Evolutionary conservation across 2,888 invertebrate genomes (phyloP).

Genomic region (Ophioninae sp.): DNA sequence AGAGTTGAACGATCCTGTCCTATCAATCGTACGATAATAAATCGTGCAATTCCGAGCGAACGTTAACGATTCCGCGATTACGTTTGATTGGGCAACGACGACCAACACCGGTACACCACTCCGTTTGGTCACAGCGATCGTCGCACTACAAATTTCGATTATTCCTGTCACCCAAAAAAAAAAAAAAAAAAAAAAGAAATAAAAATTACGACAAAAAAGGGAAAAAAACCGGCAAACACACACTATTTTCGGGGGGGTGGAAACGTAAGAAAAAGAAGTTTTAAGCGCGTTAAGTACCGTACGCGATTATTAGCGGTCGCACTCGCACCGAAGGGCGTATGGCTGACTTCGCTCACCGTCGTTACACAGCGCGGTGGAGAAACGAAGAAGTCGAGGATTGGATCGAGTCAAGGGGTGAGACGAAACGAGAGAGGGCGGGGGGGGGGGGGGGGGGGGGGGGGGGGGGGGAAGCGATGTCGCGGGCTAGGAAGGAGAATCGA

Average conservation of each 20-base stretch:
- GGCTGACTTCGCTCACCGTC: conserved; percentile 41
- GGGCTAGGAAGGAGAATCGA: conserved; percentile 10
- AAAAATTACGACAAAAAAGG: not conserved
- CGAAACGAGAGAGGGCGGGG: conserved; percentile 51
- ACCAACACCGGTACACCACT: not conserved
- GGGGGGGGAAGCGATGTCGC: no score
- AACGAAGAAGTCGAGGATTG: conserved; percentile 6
- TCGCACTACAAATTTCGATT: not conserved
- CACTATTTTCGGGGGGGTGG: no score
- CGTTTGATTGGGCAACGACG: conserved; percentile 3
- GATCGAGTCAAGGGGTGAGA: not conserved
- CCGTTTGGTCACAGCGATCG: not conserved
- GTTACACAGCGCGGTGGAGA: conserved; percentile 6
- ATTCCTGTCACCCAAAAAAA: not conserved
- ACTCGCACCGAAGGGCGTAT: conserved; percentile 55
- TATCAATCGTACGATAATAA: no score
- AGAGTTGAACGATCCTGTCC: not conserved
- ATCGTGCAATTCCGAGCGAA: not conserved
- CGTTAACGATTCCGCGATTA: conserved; percentile 2
- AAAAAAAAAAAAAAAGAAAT: not conserved
- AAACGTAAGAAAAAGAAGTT: no score
- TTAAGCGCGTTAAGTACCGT: conserved; percentile 23
- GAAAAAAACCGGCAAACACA: no score
- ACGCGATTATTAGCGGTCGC: conserved; percentile 31
- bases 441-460: conserved; percentile 56